Evolutionary conservation across 2,113 vertebrate species (phyloP).

Genomic region (Ptilonorhynchus violaceus): DNA sequence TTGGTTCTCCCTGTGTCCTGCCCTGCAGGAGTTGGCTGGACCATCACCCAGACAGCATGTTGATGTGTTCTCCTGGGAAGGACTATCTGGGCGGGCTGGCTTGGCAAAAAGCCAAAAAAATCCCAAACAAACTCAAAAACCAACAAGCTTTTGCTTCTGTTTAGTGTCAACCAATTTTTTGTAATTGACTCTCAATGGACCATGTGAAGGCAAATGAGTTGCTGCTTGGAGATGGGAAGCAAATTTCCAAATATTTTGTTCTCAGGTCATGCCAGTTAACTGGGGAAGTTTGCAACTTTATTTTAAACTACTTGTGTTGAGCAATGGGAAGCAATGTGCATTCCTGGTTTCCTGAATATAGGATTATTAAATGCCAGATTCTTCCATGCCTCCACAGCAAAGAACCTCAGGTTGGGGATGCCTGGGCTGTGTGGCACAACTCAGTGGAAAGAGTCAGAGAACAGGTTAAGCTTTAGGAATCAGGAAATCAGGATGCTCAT

Average conservation of each 20-base stretch:
- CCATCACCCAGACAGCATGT: rapidly evolving
- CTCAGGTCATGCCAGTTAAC: not conserved
- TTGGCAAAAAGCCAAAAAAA: not conserved
- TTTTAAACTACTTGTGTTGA: not conserved
- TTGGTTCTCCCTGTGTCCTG: not conserved
- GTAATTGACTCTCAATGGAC: rapidly evolving
- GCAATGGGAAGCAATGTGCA: not conserved
- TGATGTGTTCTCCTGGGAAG: not conserved
- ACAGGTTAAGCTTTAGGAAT: not conserved
- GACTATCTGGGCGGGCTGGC: not conserved
- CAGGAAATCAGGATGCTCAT: not conserved
- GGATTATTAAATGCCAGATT: not conserved
- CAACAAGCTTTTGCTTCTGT: not conserved
- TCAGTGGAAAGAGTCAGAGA: not conserved
- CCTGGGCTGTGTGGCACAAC: not conserved
- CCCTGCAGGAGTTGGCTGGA: not conserved
- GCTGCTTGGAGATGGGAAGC: not conserved
- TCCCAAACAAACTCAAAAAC: not conserved
- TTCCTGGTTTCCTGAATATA: not conserved
- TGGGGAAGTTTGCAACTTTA: not conserved
- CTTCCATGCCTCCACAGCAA: not conserved
- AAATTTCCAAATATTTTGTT: not conserved
- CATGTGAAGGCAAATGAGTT: not conserved
- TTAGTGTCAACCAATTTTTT: not conserved
- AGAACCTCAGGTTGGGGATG: not conserved